phyloP scores from a whole-genome alignment of 1,140 invertebrate species.

The Lethrus apterus region DNA sequence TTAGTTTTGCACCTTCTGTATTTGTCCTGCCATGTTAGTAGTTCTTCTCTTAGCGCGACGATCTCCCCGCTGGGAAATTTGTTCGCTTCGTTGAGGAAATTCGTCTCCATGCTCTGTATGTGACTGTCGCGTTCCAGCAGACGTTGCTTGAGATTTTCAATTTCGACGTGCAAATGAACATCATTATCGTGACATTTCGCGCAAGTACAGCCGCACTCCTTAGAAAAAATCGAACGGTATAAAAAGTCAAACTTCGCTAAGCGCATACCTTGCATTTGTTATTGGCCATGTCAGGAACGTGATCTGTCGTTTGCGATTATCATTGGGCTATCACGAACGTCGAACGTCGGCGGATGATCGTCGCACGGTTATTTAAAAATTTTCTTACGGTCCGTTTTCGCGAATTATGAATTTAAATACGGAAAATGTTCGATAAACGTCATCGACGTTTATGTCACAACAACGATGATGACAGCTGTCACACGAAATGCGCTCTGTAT shows the following conservation, averaged over 20 bases:
- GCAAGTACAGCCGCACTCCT: slow-evolving; percentile 54
- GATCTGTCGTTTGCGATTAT: too few species aligned
- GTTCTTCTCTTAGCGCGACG: slow-evolving; percentile 74
- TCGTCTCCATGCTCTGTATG: slow-evolving; percentile 77
- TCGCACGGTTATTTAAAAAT: too few species aligned
- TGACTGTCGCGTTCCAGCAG: slow-evolving; percentile 73
- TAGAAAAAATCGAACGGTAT: slow-evolving; percentile 17
- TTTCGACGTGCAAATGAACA: slow-evolving; percentile 75
- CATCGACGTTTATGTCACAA: too few species aligned
- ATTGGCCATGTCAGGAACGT: slow-evolving; percentile 22
- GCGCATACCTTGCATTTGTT: slow-evolving; percentile 24
- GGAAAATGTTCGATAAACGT: too few species aligned
- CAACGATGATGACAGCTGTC: too few species aligned
- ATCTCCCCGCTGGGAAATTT: slow-evolving; percentile 65
- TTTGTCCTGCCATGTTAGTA: slow-evolving; percentile 83
- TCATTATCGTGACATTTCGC: slow-evolving; percentile 45
- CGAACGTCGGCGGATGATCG: too few species aligned
- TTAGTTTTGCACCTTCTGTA: slow-evolving; percentile 61
- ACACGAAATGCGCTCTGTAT: too few species aligned
- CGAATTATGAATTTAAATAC: too few species aligned
- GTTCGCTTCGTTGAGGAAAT: slow-evolving; percentile 72
- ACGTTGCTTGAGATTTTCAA: slow-evolving; percentile 76
- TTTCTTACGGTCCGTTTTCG: too few species aligned
- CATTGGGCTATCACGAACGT: too few species aligned
- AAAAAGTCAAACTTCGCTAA: slow-evolving; percentile 17